Evolutionary conservation across 2,888 invertebrate species (phyloP), one percentile per base, ranked within the genome.

Genomic region (Stegana nigrithorax): DNA sequence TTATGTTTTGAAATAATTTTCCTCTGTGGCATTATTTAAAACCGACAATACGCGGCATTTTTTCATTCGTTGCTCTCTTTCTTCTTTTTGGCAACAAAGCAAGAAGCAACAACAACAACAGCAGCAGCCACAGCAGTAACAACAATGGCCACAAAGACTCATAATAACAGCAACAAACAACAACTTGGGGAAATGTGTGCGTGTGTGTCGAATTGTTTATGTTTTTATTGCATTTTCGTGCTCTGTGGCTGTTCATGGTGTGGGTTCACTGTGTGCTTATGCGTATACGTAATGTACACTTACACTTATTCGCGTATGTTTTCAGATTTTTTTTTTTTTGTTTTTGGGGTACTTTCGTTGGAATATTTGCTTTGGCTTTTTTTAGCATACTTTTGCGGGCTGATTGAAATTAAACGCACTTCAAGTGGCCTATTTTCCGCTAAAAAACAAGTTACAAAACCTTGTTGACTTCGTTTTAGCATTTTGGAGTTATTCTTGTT

Each of bases 341-440:
- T 17, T 21, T 36, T 36, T 36, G 7, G n/a, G n/a, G 8, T 32
- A 7, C 27, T 14, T 50, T 14, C 27, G 10, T 1, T 23, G 25
- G 12, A 12, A 6, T 25, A 7, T 55, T 36, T 55, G 32, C 23
- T 55, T 2, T 29, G 17, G 14, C 10, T 53, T 55, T 68, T 72
- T 62, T 65, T 60, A 42, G 53, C 53, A 55, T 55, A 55, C 36
- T 55, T 59, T 36, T 47, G 60, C 17, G 27, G 60, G 36, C 62
- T 68, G 70, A 72, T 72, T 73, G 72, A 73, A 72, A 75, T 71
- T 71, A 64, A 71, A 66, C 60, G 62, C 39, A 59, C 73, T 72
- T 58, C 91, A 80, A 90, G 91, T 88, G 90, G 88, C 89, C 90
- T 89, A 90, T 2, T 80, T 83, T 0, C 90, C 90, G n/a, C 7